Evolutionary conservation across 2,888 invertebrate species (phyloP), one percentile per base, ranked within the genome.

Genomic region (Euspilapteryx auroguttella): DNA sequence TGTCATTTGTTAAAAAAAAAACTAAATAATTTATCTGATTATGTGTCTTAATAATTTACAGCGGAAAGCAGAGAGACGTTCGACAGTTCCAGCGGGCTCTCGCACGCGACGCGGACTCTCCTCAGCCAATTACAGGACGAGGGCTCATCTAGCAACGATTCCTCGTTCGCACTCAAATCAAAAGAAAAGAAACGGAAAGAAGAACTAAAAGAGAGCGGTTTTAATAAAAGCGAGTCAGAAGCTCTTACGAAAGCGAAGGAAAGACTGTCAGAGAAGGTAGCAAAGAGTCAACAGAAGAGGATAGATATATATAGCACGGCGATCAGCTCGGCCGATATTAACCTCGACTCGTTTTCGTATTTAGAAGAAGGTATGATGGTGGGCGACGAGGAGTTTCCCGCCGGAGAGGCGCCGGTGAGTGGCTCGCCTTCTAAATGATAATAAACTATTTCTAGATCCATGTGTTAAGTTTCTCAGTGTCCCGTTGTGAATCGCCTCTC

Each of bases 251-350:
- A 66, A 38, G 73, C 69, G 28, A 64, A 68, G 37, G 63, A 64
- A 40, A 68, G 71, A 39, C 51, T 69, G 3, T 58, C 64, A 11
- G 61, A 73, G 42, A 75, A 73, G 36, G 71, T 73, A 15, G 62
- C 59, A 28, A 59, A 49, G 32, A 68, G 69, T 30, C 64, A 57
- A 35, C 68, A 58, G 46, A 63, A 61, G 37, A 47, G 75, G 39
- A 65, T 78, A 52, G 79, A 80, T 42, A 59, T 79, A 15, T 80
- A 79, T 45, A 78, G 75, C 36, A 75, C 78, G 12, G 76, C 77
- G 22, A 64, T 80, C 32, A 68, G 66, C 24, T 58, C 77, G 22
- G 55, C 78, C 1, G 78, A 78, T 26, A 78, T 79, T 26, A 75
- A 77, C 41, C 48, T 79, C 37, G 78, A 79, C 36, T 66, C 75